Percentiles rank a stretch among this genome's conserved stretches.
phyloP scores from a whole-genome alignment of 2,113 vertebrate species.

The Planiliza haematocheilus region DNA sequence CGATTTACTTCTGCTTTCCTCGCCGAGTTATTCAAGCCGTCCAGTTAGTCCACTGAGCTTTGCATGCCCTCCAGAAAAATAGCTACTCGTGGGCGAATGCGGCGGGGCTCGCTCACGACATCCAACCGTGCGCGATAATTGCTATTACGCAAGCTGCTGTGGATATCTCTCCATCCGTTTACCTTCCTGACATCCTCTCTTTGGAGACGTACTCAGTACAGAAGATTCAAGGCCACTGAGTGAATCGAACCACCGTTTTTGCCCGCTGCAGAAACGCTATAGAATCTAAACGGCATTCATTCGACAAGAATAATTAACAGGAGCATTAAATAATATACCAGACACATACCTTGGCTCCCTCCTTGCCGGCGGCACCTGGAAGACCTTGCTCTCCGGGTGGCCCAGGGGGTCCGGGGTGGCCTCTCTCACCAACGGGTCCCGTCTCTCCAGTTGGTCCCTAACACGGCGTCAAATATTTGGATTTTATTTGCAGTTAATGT shows the following conservation, averaged over 20 bases:
- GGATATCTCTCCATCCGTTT: constrained; percentile 25
- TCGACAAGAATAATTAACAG: not conserved
- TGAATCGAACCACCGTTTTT: too few relatives aligned
- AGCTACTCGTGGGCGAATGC: constrained; percentile 25
- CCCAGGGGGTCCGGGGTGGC: constrained; percentile 96
- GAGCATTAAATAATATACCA: not conserved
- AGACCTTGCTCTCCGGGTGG: constrained; percentile 98
- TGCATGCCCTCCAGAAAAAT: constrained; percentile 17
- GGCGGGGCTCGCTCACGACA: constrained; percentile 35
- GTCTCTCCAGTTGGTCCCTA: constrained; percentile 95
- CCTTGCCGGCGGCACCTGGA: constrained; percentile 95
- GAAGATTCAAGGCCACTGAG: too few relatives aligned
- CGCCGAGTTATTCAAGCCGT: constrained; percentile 18
- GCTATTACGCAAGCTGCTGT: constrained; percentile 9
- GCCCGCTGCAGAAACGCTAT: too few relatives aligned
- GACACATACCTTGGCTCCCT: constrained; percentile 92
- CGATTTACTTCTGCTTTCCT: constrained; percentile 21
- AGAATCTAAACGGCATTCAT: not conserved
- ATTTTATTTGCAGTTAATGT: constrained; percentile 3
- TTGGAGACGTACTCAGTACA: constrained; percentile 6
- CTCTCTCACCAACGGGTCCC: constrained; percentile 95
- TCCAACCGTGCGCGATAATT: constrained; percentile 36
- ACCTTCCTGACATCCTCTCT: not conserved
- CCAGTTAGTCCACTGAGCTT: constrained; percentile 6
- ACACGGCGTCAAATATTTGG: constrained; percentile 10